Conservation (phyloP, 2,797 vertebrate species). For the Semotilus atromaculatus region DNA sequence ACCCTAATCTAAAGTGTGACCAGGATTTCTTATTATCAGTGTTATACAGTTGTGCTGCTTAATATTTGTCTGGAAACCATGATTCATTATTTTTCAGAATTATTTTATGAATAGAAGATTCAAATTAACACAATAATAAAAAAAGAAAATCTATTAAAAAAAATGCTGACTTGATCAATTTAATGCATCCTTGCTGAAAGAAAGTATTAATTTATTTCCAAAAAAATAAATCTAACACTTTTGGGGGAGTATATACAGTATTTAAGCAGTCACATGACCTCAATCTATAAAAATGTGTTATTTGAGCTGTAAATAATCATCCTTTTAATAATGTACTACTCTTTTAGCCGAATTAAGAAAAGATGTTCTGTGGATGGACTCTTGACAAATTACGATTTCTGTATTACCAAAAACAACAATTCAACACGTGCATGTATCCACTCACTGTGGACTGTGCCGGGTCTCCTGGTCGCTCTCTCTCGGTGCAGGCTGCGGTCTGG, state of each 20-base stretch:
- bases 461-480: conserved; percentile 15
- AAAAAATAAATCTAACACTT: not conserved
- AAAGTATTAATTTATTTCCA: too few relatives aligned
- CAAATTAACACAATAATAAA: too few relatives aligned
- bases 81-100: too few relatives aligned
- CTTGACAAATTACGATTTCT: not conserved
- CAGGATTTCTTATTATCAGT: too few relatives aligned
- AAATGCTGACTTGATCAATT: too few relatives aligned
- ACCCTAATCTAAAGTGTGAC: too few relatives aligned
- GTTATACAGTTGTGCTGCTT: not conserved
- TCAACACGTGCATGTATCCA: not conserved
- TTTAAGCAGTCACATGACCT: not conserved
- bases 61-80: not conserved
- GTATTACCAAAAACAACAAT: not conserved
- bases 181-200: too few relatives aligned
- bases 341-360: not conserved
- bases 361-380: not conserved
- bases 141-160: too few relatives aligned
- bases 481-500: not conserved
- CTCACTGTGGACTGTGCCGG: conserved; percentile 4
- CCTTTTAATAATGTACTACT: not conserved
- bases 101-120: too few relatives aligned
- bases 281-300: not conserved
- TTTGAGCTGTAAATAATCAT: not conserved
- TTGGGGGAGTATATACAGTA: not conserved